Percentiles rank a stretch among this genome's conserved stretches.
These are phyloP conservation scores for Aphelocoma californica DNA, from an alignment of 2,797 vertebrate genomes.

Conservation along the genomic window DNA sequence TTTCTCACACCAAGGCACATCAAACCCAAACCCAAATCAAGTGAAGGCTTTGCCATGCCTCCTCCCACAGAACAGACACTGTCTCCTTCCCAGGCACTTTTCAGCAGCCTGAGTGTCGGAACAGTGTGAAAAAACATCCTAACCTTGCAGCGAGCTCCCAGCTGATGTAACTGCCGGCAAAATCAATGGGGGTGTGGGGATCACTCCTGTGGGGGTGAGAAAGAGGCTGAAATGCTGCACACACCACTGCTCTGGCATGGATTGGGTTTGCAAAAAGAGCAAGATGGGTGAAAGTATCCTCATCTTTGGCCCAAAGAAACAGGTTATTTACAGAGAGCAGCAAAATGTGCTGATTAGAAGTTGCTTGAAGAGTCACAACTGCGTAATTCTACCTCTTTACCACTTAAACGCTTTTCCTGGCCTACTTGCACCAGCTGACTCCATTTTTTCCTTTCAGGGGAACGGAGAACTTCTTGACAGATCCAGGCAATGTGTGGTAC, in stretches of 20 bases:
- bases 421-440: neutral
- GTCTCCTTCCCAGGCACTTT: neutral
- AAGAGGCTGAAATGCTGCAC: neutral
- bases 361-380: neutral
- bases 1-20: neutral
- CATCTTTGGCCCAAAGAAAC: neutral
- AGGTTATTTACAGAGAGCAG: neutral
- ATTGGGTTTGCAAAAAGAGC: neutral
- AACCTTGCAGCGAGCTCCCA: neutral
- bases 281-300: neutral
- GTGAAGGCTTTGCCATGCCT: rapidly evolving
- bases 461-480: neutral
- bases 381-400: neutral
- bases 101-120: neutral
- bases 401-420: neutral
- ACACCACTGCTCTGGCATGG: neutral
- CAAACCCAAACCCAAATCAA: neutral
- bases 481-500: rapidly evolving
- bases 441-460: neutral
- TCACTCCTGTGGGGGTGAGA: neutral
- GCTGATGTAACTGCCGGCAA: neutral
- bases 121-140: neutral
- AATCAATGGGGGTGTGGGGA: neutral
- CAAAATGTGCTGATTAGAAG: neutral
- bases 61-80: neutral